These are phyloP conservation scores for Trematocara stigmaticum DNA, from an alignment of 2,113 vertebrate species.

Conservation along the genomic window DNA sequence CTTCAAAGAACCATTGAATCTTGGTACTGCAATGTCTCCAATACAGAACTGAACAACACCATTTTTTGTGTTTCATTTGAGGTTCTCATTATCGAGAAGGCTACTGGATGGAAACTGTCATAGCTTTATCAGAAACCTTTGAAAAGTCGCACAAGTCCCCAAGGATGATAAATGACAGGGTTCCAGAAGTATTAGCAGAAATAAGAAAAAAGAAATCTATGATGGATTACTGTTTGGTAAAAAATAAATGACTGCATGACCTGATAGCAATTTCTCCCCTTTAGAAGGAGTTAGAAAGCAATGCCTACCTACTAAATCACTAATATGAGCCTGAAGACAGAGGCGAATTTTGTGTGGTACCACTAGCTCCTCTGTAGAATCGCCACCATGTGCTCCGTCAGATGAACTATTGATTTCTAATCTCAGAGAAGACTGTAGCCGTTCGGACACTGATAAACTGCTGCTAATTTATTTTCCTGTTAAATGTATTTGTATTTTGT, in stretches of 20 bases:
- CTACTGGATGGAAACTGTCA: background rate
- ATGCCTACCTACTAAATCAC: background rate
- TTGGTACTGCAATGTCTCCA: background rate
- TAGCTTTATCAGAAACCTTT: background rate
- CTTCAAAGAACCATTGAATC: background rate
- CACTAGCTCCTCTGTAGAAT: background rate
- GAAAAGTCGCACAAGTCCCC: background rate
- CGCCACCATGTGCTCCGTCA: background rate
- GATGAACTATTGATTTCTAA: background rate
- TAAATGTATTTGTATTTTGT: background rate
- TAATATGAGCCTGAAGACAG: background rate
- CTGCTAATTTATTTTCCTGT: background rate
- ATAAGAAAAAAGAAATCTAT: background rate
- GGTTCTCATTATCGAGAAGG: background rate
- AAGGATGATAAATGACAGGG: constrained; percentile 16
- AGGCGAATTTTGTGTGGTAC: background rate
- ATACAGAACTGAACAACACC: background rate
- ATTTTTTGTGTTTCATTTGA: background rate
- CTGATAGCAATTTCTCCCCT: background rate
- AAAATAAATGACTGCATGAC: background rate
- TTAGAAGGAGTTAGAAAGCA: background rate
- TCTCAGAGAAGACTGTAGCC: background rate
- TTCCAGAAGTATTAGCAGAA: background rate
- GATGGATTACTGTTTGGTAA: background rate
- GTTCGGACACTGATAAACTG: background rate